Percentiles rank a stretch among this genome's conserved stretches.
Evolutionary conservation across 2,888 invertebrate species (phyloP).

Genomic region (Trachelus iudaicus): DNA sequence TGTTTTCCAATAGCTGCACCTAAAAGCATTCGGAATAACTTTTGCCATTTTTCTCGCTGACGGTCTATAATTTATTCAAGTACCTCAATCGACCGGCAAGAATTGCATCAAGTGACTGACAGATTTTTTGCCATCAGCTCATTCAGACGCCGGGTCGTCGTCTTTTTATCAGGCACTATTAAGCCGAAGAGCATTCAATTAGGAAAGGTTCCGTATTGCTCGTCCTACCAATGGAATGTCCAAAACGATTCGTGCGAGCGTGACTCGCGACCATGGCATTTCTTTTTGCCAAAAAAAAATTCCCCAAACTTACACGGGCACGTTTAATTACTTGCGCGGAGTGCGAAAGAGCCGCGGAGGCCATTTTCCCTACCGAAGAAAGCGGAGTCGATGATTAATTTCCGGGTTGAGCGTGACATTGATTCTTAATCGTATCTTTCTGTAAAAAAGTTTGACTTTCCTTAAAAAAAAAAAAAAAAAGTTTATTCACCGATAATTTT

Average conservation of each 20-base stretch:
- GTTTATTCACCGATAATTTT: slow-evolving; percentile 41
- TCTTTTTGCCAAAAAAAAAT: neutral
- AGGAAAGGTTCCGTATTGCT: neutral
- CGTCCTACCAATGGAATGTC: neutral
- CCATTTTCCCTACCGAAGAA: neutral
- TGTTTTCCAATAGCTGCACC: too few species aligned
- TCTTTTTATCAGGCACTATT: neutral
- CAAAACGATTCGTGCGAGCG: neutral
- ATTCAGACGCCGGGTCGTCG: neutral
- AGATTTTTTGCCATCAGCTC: neutral
- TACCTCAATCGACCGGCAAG: neutral
- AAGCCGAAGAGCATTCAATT: slow-evolving; percentile 5
- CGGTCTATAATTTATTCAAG: neutral
- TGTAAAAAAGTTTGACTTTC: neutral
- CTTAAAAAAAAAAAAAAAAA: slow-evolving; percentile 1
- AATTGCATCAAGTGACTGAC: neutral
- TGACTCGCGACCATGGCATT: neutral
- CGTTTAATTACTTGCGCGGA: neutral
- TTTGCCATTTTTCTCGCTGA: neutral
- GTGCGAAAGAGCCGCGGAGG: neutral
- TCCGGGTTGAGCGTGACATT: neutral
- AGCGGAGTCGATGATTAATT: neutral
- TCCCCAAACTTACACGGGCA: neutral
- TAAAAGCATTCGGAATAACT: neutral
- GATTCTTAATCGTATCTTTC: neutral